Base-by-base conservation (phyloP, 2,888 invertebrate genomes). In the Drosophila paracracens region DNA sequence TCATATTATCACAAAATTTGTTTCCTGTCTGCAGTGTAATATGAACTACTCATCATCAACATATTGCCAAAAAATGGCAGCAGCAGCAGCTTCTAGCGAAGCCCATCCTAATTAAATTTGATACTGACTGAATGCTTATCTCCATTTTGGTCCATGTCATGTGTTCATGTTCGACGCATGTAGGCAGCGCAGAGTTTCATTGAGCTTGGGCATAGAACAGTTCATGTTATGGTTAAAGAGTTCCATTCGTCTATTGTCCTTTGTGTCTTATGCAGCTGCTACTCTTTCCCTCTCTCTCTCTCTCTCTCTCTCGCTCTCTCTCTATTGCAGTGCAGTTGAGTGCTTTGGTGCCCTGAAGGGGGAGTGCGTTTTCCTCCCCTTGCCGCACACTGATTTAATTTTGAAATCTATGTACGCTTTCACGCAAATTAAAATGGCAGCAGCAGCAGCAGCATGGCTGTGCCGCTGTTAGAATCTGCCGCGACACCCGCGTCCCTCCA, bases 361-460 rank as follows among this genome's bases (percentile, higher is more conserved):
- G 48, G 29, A 38, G 54, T 21, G 66, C 48, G 61, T 46, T 43
- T 50, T 29, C 25, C 31, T 35, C 33, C 68, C 51, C 62, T 65
- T 40, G 66, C 59, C 65, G 73, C 58, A 73, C 78, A 61, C 73
- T 86, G 86, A 86, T 86, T 86, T 88, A 76, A 88, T 86, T 86
- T 88, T 79, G 79, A 84, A 86, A 82, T 84, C 76, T 76, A 86
- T 82, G 72, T 77, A 76, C 74, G 82, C 82, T 84, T 81, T 79
- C 81, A 72, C 87, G 82, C 76, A 81, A 86, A 86, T 88, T 88
- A 84, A 84, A 88, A 81, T 76, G 89, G 75, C 72, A 70, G 69
- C 74, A 67, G 60, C 63, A 71, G 68, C 74, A 51, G 48, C 29
- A 43, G 35, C 61, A 62, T 25, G 46, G 46, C 46, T 46, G 46